Evolutionary conservation across 2,113 vertebrate genomes (phyloP).

Genomic region (Garra rufa): DNA sequence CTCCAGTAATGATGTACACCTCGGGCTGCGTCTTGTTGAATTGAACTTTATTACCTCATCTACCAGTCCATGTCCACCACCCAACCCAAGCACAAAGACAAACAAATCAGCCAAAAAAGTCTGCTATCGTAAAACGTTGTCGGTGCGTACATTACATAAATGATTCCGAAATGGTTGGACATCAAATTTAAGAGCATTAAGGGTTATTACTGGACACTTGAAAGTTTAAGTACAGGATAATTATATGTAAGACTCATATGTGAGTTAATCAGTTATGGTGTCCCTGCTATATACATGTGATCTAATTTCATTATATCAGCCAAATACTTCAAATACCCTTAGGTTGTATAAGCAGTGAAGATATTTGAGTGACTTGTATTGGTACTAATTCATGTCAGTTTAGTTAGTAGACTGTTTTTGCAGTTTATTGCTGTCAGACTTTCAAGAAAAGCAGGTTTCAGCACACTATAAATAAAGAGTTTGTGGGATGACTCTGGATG

Average conservation of each 20-base stretch:
- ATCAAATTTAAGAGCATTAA: neutral
- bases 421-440: neutral
- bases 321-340: neutral
- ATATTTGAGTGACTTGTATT: neutral
- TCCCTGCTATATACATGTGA: neutral
- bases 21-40: neutral
- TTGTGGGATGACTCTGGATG: no score
- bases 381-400: neutral
- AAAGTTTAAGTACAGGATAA: neutral
- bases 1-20: neutral
- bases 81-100: neutral
- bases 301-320: neutral
- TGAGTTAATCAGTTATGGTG: neutral
- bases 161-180: constrained; percentile 2
- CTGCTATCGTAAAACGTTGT: neutral
- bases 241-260: neutral
- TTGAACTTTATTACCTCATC: neutral
- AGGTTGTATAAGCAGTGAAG: neutral
- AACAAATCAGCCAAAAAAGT: neutral
- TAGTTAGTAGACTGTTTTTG: neutral
- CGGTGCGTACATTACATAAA: neutral
- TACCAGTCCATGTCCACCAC: neutral
- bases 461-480: no score
- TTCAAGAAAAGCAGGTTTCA: neutral
- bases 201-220: neutral